Evolutionary conservation across 2,113 vertebrate species (phyloP), one percentile per base, ranked within the genome.

Genomic region (Limnothrissa miodon): DNA sequence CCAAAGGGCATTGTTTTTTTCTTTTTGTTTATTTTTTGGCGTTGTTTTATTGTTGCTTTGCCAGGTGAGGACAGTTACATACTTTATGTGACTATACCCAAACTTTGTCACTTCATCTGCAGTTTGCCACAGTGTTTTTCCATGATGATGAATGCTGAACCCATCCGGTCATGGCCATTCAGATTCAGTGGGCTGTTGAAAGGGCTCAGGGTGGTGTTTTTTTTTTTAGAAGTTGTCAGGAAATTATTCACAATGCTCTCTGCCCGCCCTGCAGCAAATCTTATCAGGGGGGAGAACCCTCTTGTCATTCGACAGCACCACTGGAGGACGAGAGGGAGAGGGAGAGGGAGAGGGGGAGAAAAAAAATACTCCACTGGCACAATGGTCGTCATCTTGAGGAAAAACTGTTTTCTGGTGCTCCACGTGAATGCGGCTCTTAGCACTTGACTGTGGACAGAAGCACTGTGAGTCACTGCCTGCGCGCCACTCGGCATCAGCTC

Each of bases 391-490:
- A 56, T 23, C 51, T 56, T 56, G 19, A 56, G 51, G 51, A 56
- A 56, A 56, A 56, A 23, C 51, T 56, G 51, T 56, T 56, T 56
- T 56, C 21, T 56, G 51, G 51, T 56, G 7, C 17, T 21, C 4
- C 21, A 23, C 51, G 7, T 23, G 51, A 56, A 56, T 56, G 51
- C 23, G 51, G 51, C 51, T 23, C 19, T 56, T 56, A 6, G 51
- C 59, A 66, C 59, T 33, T 66, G 59, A 66, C 59, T 33, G 59
- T 66, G 10, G 59, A 66, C 59, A 66, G 59, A 66, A n/a, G n/a
- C 25, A 66, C 33, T 33, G 29, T 66, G 59, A 66, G 59, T 66
- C 59, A 66, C 59, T 29, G 59, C 29, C 59, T 66, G 59, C 33
- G 59, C 25, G 59, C 29, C 59, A 66, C 59, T 33, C 25, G 23